Evolutionary conservation across 2,888 invertebrate genomes (phyloP), one percentile per base, ranked within the genome.

Genomic region (Drosophila atripex): DNA sequence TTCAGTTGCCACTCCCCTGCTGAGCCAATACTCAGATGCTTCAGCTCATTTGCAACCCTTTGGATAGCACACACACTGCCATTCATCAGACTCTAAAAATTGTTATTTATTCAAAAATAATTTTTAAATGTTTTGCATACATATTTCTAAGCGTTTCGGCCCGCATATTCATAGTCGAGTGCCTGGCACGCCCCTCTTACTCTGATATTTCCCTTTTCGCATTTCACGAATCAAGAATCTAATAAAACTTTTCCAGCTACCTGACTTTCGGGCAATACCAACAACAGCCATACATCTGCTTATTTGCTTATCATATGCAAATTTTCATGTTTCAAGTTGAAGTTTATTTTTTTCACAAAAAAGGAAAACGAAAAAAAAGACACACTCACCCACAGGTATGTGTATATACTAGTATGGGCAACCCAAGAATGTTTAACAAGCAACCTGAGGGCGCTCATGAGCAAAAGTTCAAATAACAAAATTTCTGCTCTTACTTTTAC

Each of bases 271-370:
- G 58, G 61, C 64, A 68, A 51, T 58, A 71, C 41, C 46, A 70
- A 25, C 47, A 59, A 53, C 30, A 52, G 60, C 57, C 53, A 35
- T 54, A 54, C 51, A 72, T 82, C 87, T 87, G 86, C 86, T 87
- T 87, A 82, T 82, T 88, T 87, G 83, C 86, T 87, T 88, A 82
- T 88, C 88, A 80, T 82, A 86, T 85, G 86, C 88, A 86, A 88
- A 86, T 86, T 80, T 80, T 60, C 77, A 72, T 88, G 83, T 79
- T 79, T 73, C 79, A 77, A 77, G 80, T 77, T 77, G 65, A 79
- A 84, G 74, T 86, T 86, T 79, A 70, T 46, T 38, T 55, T 70
- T 69, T 51, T 14, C 21, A 58, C 46, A 53, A 35, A 46, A 41
- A 30, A 35, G n/a, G 35, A n/a, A 35, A 35, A 35, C 14, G n/a